phyloP scores from a whole-genome alignment of 2,797 vertebrate species.

The Microctenopoma steveboyesi region DNA sequence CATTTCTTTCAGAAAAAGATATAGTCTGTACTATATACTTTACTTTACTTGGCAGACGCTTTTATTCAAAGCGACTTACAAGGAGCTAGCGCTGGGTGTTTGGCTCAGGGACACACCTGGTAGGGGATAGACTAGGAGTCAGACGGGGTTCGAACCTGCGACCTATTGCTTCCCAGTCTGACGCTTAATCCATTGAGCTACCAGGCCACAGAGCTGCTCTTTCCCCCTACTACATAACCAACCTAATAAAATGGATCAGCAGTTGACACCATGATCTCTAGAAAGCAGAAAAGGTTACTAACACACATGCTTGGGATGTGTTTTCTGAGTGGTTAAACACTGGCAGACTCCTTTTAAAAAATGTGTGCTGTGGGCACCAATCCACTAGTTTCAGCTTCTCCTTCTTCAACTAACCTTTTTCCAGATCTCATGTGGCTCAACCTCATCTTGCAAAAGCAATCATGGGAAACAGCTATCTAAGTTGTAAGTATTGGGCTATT shows the following conservation, averaged over 20 bases:
- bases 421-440: too few species aligned
- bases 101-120: too few species aligned
- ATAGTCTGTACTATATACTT: not conserved
- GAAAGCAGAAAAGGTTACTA: constrained; percentile 17
- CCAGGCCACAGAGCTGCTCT: not conserved
- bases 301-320: constrained; percentile 13
- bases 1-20: not conserved
- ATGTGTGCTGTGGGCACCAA: not conserved
- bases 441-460: too few species aligned
- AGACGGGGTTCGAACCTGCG: too few species aligned
- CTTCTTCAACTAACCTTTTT: not conserved
- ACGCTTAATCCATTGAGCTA: too few species aligned
- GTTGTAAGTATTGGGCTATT: too few species aligned
- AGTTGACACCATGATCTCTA: not conserved
- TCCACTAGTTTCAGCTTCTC: not conserved
- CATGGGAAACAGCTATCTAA: too few species aligned
- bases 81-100: too few species aligned
- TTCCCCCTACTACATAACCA: not conserved
- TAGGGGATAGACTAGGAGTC: too few species aligned
- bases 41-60: too few species aligned
- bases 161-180: too few species aligned
- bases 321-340: not conserved
- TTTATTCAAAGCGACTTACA: too few species aligned
- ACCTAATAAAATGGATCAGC: constrained; percentile 16
- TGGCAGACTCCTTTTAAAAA: not conserved